Evolutionary conservation across 1,140 invertebrate genomes (phyloP), one percentile per base, ranked within the genome.

Genomic region (Pachyrhynchus sulphureomaculatus): DNA sequence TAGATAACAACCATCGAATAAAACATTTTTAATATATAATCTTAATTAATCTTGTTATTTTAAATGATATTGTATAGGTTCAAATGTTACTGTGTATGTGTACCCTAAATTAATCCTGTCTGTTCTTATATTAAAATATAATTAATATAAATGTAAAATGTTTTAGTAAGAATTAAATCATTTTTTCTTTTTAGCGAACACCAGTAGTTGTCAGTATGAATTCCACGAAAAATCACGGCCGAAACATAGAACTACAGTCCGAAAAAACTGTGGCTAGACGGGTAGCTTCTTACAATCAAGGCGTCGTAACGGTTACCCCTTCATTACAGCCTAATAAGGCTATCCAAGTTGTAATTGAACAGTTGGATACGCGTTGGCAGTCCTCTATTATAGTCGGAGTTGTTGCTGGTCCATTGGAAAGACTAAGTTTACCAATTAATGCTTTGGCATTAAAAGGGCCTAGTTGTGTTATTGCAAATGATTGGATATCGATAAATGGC

Each of bases 401-500:
- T 0, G 80, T 89, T 4, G 85, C 84, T 44, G 80, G 85, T 12
- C 80, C 81, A n/a, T 86, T 88, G 0, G 87, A 90, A 49, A 83
- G 84, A 58, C 79, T 82, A 6, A 81, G 73, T 54, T 79, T 91
- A 53, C 90, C 91, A 17, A 78, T 86, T 2, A 88, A 88, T 29
- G 86, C 89, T 12, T 76, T 92, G 6, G 83, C 84, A 18, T 83
- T 91, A 34, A 91, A 89, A 71, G 85, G 86, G 60, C 83, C 86
- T 32, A 85, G 87, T 47, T 91, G 91, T 84, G 79, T 93, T 12
- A 83, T 93, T 41, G 87, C 86, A 45, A 84, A 85, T 36, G 88
- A 92, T 71, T 87, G 84, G 75, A 86, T 93, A 37, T 92, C 86
- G 54, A 82, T 88, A 37, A 90, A 91, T 77, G 90, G 91, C 13